These are phyloP conservation scores for Sepioteuthis lessoniana DNA, from an alignment of 2,888 invertebrate species.

Conservation along the genomic window DNA sequence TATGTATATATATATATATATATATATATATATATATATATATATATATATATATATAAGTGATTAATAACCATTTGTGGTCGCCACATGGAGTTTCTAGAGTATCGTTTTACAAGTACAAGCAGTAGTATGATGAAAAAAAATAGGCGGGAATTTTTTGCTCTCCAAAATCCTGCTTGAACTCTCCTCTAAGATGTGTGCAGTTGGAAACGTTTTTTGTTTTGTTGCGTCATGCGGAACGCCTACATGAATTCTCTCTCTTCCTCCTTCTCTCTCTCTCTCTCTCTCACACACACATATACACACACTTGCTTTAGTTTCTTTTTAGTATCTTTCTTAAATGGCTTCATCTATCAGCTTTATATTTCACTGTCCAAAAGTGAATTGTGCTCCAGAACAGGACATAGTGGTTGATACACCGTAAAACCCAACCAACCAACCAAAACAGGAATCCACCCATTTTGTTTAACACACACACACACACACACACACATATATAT, in stretches of 20 bases:
- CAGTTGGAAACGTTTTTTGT: background rate
- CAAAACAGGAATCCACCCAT: too few relatives aligned
- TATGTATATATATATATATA: background rate
- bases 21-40: background rate
- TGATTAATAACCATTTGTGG: background rate
- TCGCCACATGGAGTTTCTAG: background rate
- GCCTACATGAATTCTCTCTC: too few relatives aligned
- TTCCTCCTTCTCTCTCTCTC: background rate
- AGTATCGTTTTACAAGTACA: background rate
- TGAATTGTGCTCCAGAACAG: background rate
- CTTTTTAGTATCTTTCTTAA: background rate
- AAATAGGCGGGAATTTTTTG: background rate
- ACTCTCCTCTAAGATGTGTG: background rate
- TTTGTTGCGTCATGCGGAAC: background rate
- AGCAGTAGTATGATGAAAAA: background rate
- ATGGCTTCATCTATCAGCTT: background rate
- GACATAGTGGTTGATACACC: too few relatives aligned
- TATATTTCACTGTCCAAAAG: background rate
- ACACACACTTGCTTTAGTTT: fast-evolving
- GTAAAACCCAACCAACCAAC: too few relatives aligned
- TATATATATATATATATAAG: background rate
- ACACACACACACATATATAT: too few relatives aligned
- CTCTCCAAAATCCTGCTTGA: background rate
- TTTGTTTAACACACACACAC: too few relatives aligned
- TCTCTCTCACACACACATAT: background rate